These are phyloP conservation scores for Aptenodytes forsteri DNA, from an alignment of 2,113 vertebrate genomes.

Conservation along the genomic window DNA sequence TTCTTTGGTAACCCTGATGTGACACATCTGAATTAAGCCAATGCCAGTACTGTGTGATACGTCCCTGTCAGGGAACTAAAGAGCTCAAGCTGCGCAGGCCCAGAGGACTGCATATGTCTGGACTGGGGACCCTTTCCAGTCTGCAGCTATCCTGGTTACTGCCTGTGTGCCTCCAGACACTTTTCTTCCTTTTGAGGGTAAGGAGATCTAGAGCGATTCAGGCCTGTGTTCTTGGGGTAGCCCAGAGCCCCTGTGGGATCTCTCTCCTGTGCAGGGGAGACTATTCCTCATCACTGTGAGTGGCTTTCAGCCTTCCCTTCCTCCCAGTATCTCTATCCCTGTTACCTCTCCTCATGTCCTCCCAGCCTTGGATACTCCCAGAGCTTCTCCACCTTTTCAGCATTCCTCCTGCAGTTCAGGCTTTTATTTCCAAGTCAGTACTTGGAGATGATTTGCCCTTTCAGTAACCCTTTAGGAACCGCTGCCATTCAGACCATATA, in stretches of 20 bases:
- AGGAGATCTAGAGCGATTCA: background rate
- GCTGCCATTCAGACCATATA: background rate
- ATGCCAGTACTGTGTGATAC: too few species aligned
- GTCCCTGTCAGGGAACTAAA: background rate
- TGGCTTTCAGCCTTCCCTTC: background rate
- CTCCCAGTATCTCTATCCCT: background rate
- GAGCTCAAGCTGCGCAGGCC: background rate
- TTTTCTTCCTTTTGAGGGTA: too few species aligned
- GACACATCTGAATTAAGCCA: background rate
- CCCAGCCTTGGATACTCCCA: background rate
- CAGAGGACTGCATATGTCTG: background rate
- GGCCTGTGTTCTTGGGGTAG: background rate
- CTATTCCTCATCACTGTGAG: background rate
- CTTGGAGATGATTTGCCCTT: background rate
- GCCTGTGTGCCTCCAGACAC: background rate
- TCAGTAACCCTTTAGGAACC: background rate
- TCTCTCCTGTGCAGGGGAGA: background rate
- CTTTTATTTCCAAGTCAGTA: background rate
- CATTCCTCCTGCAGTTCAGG: background rate
- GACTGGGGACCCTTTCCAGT: background rate
- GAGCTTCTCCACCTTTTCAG: background rate
- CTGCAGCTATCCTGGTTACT: background rate
- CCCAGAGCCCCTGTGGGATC: background rate
- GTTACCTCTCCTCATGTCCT: fast-evolving
- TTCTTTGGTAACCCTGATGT: background rate